Evolutionary conservation across 2,113 vertebrate species (phyloP), one percentile per base, ranked within the genome.

Genomic region (Euleptes europaea): DNA sequence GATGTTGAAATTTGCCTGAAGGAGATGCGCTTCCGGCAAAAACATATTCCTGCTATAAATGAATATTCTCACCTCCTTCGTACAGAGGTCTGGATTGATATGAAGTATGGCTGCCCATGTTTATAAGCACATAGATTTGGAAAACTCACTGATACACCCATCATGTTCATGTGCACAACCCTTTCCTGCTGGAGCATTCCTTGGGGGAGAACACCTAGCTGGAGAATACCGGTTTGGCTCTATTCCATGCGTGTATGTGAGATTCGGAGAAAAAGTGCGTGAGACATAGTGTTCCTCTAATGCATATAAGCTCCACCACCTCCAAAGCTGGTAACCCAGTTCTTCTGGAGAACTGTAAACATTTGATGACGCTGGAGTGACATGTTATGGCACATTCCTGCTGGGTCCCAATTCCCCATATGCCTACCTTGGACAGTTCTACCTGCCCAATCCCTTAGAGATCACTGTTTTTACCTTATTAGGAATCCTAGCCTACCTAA

Each of bases 271-370:
- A 11, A 21, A 7, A 13, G 87, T 87, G 33, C 47, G 78, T 83
- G 31, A 23, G 23, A 78, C 9, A 75, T 19, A 73, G 85, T 85
- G 87, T 95, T 94, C 92, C 92, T 86, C 91, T 93, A 81, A 86
- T 87, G 89, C 88, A 92, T 83, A 33, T 66, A 71, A 89, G 70
- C 65, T 88, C 89, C 69, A 51, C 69, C 60, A 73, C 42, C 77
- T 49, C 14, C 44, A 28, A 40, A 90, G n/a, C 69, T 47, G 60
- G 71, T 23, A 57, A 13, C 33, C 63, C 84, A 66, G n/a, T 3
- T 85, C 80, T 89, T 82, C 10, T 49, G 67, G 85, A 14, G 28
- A 90, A 82, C 23, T 70, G 76, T 80, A 67, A 85, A 89, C 88
- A 87, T 84, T 74, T 89, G 74, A 79, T 90, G 85, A 94, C 5